Evolutionary conservation across 2,113 vertebrate species (phyloP).

Genomic region (Pan troglodytes): DNA sequence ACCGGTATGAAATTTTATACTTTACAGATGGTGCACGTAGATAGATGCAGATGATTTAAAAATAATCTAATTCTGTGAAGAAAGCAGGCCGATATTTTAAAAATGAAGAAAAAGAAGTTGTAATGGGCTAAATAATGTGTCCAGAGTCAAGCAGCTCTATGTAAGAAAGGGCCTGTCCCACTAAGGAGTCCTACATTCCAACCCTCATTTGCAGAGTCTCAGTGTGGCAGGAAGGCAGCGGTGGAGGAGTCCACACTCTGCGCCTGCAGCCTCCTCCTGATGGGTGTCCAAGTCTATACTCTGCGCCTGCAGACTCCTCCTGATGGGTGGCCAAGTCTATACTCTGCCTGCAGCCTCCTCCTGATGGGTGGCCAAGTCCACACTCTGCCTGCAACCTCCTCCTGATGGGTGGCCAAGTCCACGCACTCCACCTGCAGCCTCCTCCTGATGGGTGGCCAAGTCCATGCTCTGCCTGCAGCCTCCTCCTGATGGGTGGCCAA

Average conservation of each 20-base stretch:
- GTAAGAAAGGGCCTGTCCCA: rapidly evolving
- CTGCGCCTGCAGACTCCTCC: neutral
- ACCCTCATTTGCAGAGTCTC: no score
- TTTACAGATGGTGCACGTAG: neutral
- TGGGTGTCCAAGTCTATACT: rapidly evolving
- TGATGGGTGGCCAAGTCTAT: rapidly evolving
- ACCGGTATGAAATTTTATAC: neutral
- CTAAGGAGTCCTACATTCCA: rapidly evolving
- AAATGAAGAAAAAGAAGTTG: neutral
- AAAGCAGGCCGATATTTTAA: neutral
- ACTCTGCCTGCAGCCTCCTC: rapidly evolving
- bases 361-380: neutral
- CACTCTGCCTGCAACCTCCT: rapidly evolving
- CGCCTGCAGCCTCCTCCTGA: neutral
- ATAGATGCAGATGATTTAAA: neutral
- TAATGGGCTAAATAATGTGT: rapidly evolving
- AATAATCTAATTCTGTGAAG: neutral
- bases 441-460: neutral
- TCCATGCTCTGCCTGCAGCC: rapidly evolving
- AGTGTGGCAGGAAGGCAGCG: rapidly evolving
- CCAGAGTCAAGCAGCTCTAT: rapidly evolving
- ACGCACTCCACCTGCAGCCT: rapidly evolving
- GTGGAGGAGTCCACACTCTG: rapidly evolving
- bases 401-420: neutral
- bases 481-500: neutral